These are phyloP conservation scores for Gymnobelideus leadbeateri DNA, from an alignment of 2,113 vertebrate species.

Conservation along the genomic window DNA sequence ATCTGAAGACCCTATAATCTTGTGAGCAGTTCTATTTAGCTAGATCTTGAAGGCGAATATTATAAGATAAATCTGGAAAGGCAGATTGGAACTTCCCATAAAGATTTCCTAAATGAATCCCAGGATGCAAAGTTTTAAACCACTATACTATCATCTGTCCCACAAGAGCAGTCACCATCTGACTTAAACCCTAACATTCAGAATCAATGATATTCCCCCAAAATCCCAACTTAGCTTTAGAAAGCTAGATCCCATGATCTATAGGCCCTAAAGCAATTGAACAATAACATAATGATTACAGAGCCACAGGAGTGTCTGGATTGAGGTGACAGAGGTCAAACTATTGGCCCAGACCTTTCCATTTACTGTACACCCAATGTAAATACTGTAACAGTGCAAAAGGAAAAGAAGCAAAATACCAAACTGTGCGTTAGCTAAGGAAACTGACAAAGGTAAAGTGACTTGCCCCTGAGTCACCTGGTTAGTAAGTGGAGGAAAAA, in stretches of 20 bases:
- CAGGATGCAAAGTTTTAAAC: not conserved
- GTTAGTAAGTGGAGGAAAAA: not conserved
- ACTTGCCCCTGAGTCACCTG: not conserved
- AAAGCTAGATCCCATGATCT: not conserved
- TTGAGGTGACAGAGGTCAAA: slow-evolving; percentile 8
- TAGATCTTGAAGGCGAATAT: not conserved
- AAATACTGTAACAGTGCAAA: not conserved
- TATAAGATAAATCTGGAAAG: not conserved
- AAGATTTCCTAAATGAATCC: not conserved
- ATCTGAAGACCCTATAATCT: not conserved
- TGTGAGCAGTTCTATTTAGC: not conserved
- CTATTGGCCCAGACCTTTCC: not conserved
- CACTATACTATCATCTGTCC: not conserved
- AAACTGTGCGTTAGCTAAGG: slow-evolving; percentile 16
- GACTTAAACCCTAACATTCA: not conserved
- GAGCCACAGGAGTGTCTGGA: not conserved
- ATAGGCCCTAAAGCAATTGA: not conserved
- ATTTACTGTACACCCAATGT: not conserved
- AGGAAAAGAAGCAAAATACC: slow-evolving; percentile 31
- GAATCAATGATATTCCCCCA: not conserved
- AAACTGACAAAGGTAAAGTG: not conserved
- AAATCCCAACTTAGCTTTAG: not conserved
- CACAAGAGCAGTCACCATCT: not conserved
- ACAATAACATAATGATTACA: not conserved
- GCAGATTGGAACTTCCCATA: not conserved